These are phyloP conservation scores for Anolis carolinensis DNA, from an alignment of 2,113 vertebrate genomes.

Conservation along the genomic window DNA sequence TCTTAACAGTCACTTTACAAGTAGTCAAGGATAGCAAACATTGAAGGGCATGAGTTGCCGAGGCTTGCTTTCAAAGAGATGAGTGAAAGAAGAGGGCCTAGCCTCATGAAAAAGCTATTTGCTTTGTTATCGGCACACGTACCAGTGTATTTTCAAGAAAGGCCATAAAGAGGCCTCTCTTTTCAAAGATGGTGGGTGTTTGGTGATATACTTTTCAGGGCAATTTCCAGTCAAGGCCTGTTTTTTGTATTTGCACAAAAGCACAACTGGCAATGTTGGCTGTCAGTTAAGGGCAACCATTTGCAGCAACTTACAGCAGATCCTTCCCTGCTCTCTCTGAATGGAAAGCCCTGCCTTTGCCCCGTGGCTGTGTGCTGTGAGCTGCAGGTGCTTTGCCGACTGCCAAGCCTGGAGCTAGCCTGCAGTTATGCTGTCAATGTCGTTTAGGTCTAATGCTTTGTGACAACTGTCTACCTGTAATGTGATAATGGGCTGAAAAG, in stretches of 20 bases:
- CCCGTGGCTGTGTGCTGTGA: slow-evolving; percentile 56
- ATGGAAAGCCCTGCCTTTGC: slow-evolving; percentile 59
- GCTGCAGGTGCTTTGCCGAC: slow-evolving; percentile 72
- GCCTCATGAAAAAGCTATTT: not conserved
- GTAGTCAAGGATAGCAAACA: not conserved
- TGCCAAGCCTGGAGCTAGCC: slow-evolving; percentile 79
- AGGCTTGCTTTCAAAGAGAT: not conserved
- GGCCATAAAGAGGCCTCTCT: not conserved
- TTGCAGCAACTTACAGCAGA: slow-evolving; percentile 72
- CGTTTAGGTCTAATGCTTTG: slow-evolving; percentile 77
- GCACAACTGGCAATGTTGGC: slow-evolving; percentile 41
- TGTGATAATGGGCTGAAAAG: slow-evolving; percentile 72
- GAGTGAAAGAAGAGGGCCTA: not conserved
- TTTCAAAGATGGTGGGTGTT: not conserved
- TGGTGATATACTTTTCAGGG: not conserved
- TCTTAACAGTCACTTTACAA: not conserved
- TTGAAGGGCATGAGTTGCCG: not conserved
- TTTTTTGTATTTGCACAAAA: not conserved
- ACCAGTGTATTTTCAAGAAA: not conserved
- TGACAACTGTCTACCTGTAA: slow-evolving; percentile 84
- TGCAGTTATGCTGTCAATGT: slow-evolving; percentile 74
- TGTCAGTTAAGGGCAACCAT: slow-evolving; percentile 73
- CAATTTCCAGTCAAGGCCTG: slow-evolving; percentile 14
- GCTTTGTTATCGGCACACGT: not conserved
- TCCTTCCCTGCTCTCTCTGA: slow-evolving; percentile 63